Evolutionary conservation across 2,888 invertebrate genomes (phyloP).

Genomic region (Sisyra terminalis): DNA sequence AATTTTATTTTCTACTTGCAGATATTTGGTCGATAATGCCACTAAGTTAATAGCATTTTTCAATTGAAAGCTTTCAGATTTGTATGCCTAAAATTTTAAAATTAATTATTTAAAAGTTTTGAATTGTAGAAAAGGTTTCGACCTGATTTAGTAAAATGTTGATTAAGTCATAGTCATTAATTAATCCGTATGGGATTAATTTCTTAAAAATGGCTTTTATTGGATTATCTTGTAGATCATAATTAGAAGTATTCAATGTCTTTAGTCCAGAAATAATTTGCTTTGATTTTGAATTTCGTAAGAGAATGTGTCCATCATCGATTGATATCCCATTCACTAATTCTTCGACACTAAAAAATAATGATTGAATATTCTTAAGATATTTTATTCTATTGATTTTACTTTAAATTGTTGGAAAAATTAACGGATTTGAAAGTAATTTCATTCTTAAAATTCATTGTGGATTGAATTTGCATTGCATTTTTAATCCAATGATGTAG

Average conservation of each 20-base stretch:
- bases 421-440: constrained; percentile 26
- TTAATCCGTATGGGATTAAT: constrained; percentile 18
- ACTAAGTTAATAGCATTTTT: constrained; percentile 19
- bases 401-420: constrained; percentile 25
- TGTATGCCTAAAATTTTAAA: constrained; percentile 17
- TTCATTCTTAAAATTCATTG: constrained; percentile 27
- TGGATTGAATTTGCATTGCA: constrained; percentile 24
- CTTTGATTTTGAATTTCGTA: constrained; percentile 17
- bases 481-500: constrained; percentile 29
- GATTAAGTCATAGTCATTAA: constrained; percentile 20
- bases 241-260: constrained; percentile 15
- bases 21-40: constrained; percentile 18
- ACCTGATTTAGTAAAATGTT: constrained; percentile 22
- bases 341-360: constrained; percentile 19
- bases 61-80: constrained; percentile 17
- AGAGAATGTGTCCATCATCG: constrained; percentile 21
- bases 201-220: constrained; percentile 16
- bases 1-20: constrained; percentile 19
- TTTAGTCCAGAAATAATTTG: constrained; percentile 27
- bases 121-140: constrained; percentile 9
- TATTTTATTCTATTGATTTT: constrained; percentile 10
- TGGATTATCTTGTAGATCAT: constrained; percentile 7
- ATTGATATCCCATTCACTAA: constrained; percentile 21
- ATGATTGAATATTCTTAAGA: neutral
- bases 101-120: constrained; percentile 6